Conservation (phyloP, 64 coral and sea anemone genomes). For the Actinia equina region DNA sequence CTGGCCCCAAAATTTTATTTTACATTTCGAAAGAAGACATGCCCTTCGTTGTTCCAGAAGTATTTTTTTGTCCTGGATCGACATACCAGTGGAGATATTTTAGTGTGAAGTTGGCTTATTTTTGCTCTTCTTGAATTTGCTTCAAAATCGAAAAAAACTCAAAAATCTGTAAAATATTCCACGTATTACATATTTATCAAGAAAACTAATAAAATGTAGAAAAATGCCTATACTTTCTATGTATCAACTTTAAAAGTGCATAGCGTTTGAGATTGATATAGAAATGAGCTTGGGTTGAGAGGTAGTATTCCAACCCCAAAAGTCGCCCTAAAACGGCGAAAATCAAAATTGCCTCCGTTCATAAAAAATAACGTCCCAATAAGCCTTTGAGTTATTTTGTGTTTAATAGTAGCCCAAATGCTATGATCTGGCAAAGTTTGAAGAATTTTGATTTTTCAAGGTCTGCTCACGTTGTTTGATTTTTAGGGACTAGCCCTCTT, state of each 20-base stretch:
- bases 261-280: not conserved
- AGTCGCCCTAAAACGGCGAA: not conserved
- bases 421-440: slow-evolving; percentile 13
- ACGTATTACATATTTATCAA: not conserved
- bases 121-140: not conserved
- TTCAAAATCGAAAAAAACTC: not conserved
- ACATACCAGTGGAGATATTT: slow-evolving; percentile 3
- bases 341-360: slow-evolving; percentile 13
- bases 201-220: not conserved
- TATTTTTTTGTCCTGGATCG: slow-evolving; percentile 5
- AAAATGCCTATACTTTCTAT: not conserved
- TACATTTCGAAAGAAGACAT: slow-evolving; percentile 2
- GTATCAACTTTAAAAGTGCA: not conserved
- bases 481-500: not conserved
- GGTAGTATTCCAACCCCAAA: not conserved
- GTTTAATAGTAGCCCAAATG: not conserved
- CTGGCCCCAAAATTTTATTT: slow-evolving; percentile 13
- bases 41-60: not conserved
- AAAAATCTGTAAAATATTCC: slow-evolving; percentile 13
- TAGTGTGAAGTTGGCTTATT: not conserved
- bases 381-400: not conserved
- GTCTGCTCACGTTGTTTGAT: not conserved
- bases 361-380: not conserved
- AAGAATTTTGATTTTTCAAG: slow-evolving; percentile 19
- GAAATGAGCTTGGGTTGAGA: not conserved